Evolutionary conservation across 1,140 invertebrate genomes (phyloP), one percentile per base, ranked within the genome.

Genomic region (Drosophila miranda): DNA sequence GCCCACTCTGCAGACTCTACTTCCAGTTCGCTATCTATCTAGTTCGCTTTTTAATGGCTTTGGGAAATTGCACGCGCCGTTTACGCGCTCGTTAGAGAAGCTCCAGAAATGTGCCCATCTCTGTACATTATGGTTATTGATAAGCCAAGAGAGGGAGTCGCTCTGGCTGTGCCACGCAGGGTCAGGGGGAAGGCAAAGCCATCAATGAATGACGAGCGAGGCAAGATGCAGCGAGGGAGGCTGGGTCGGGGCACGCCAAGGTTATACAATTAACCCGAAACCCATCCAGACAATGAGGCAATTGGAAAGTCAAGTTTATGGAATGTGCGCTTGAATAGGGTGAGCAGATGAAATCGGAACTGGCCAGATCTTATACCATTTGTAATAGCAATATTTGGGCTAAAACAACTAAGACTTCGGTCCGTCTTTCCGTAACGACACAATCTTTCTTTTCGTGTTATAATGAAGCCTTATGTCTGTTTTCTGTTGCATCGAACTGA

Each of bases 1-100:
- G 8, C 30, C 30, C 30, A 3, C 8, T 8, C 30, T 30, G 28
- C 28, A 30, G 7, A 30, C 28, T 30, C 42, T 34, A 16, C 11
- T 13, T 9, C 57, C 9, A 23, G 23, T 16, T 23, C 16, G 26
- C 23, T 62, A 69, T 62, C 62, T 75, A 54, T 67, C 61, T 46
- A 56, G 55, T 64, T 45, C 54, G 73, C 61, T 75, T 86, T 86
- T 86, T 87, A 86, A 86, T 87, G 82, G 82, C 67, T 86, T 69
- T 75, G 82, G 82, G 82, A 86, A 86, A 87, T 86, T 86, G 82
- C 82, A 86, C 82, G 82, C 77, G 63, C 81, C 81, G 81, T 81
- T 84, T 86, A 87, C 73, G 75, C 71, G 82, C 82, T 84, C 81
- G 82, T 86, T 84, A 84, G 80, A 77, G 69, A 57, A 66, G 75